phyloP scores from a whole-genome alignment of 2,113 vertebrate genomes.

The Neodontobutis hainanensis region DNA sequence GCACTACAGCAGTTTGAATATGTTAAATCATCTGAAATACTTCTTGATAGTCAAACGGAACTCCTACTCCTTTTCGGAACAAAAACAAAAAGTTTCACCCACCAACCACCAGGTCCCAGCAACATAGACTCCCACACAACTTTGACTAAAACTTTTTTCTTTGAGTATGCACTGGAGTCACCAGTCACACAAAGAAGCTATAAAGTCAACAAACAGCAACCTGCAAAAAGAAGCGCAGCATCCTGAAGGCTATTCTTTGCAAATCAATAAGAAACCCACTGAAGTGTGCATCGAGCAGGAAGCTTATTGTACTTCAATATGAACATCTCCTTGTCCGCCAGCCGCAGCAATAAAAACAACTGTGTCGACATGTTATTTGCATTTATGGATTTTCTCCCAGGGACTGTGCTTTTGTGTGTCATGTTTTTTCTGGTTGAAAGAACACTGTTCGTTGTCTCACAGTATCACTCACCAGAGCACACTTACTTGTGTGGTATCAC shows the following conservation, averaged over 20 bases:
- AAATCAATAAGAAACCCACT: slow-evolving; percentile 54
- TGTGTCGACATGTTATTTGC: slow-evolving; percentile 62
- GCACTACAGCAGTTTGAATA: no score
- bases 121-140: background rate
- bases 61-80: background rate
- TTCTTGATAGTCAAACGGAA: background rate
- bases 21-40: background rate
- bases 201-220: slow-evolving; percentile 24
- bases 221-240: slow-evolving; percentile 22
- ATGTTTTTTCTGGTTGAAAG: slow-evolving; percentile 14
- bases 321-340: slow-evolving; percentile 21
- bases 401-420: slow-evolving; percentile 11
- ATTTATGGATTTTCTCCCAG: slow-evolving; percentile 60
- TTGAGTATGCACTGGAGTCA: slow-evolving; percentile 1
- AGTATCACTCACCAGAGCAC: background rate
- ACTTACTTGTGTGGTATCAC: background rate
- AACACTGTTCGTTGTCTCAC: slow-evolving; percentile 26
- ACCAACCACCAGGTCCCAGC: background rate
- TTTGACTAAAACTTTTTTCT: slow-evolving; percentile 4
- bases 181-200: slow-evolving; percentile 9
- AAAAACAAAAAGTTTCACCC: background rate
- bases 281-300: slow-evolving; percentile 32
- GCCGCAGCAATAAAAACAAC: slow-evolving; percentile 42
- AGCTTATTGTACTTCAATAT: slow-evolving; percentile 46
- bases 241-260: slow-evolving; percentile 27